Base-by-base conservation (phyloP, 2,888 invertebrate species). In the Allygus modestus region DNA sequence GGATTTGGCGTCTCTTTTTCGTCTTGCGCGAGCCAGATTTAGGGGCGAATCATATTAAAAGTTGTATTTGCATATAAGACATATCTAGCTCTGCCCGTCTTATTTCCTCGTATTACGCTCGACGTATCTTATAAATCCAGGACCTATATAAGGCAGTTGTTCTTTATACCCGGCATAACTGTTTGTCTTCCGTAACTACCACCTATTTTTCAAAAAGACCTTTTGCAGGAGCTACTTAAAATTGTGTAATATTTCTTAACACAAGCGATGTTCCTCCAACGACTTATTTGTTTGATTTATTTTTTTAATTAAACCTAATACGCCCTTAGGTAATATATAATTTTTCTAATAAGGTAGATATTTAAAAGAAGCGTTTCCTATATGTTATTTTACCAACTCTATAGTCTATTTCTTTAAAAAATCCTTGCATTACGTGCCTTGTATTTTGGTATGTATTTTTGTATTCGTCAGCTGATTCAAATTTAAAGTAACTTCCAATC, bases 1-100 rank as follows among this genome's bases (percentile, higher is more conserved):
- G 71, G 71, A 69, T 82, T 82, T 82, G 77, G 77, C 77, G 77
- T 28, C 37, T 43, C 43, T 28, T 77, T 77, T 77, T 79, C 37
- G 65, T 58, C 79, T 54, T 79, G 51, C 37, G 33, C 33, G 79
- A 37, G 33, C 79, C 37, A 79, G 58, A 79, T 79, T 79, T 79
- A 79, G 79, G 23, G 79, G 58, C 58, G 37, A 83, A 83, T 83
- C 83, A 83, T 83, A 83, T 83, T 83, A 83, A 83, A 83, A 83
- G 83, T 83, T 83, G 54, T 83, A 83, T 83, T 83, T 83, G 75
- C 75, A 75, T 75, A 83, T 83, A 75, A 75, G 46, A 75, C 61
- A 58, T 83, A 58, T 73, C 83, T 83, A 33, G 75, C 83, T 65
- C 28, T 65, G 65, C 28, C 17, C 65, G 28, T 65, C 58, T 83